Evolutionary conservation across 2,113 vertebrate species (phyloP), one percentile per base, ranked within the genome.

Genomic region (Nymphicus hollandicus): DNA sequence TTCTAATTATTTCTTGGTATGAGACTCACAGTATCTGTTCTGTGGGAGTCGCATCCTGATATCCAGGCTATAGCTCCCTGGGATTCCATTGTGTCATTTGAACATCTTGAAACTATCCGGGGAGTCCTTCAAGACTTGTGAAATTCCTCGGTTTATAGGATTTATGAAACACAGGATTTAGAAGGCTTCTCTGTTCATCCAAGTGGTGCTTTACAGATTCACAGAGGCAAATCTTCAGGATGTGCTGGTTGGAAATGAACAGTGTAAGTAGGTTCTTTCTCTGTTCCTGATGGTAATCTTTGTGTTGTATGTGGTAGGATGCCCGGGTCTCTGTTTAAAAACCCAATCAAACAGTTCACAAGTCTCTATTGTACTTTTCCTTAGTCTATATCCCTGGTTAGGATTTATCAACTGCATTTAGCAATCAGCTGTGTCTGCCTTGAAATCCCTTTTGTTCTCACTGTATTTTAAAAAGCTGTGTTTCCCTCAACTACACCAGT

Each of bases 51-150:
- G 11, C 69, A 44, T 9, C 3, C 2, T 43, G 33, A 84, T 81
- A 70, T 46, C 47, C 61, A 89, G 77, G 66, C 35, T 6, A 24
- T 68, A 60, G 24, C 65, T 79, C 81, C 73, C 55, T 35, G 53
- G 49, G 63, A 86, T 63, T 82, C 88, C 53, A 39, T 65, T 83
- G 83, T 63, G 71, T 47, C 24, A 53, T n/a, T 92, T 94, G 63
- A 58, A 63, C 39, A 41, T 87, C 52, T 79, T 87, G 37, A 89
- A 84, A 29, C 55, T 74, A 56, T 41, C 16, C 13, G 3, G 55
- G 53, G 69, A 81, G 69, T 87, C 28, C 50, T 81, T 44, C 15
- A n/a, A 44, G 24, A 27, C 46, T 49, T 47, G 37, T 89, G 76
- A 73, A 81, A 81, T 81, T 66, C 44, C 41, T 22, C 1, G 1